Evolutionary conservation across 2,113 vertebrate genomes (phyloP).

Genomic region (Hylia prasina): DNA sequence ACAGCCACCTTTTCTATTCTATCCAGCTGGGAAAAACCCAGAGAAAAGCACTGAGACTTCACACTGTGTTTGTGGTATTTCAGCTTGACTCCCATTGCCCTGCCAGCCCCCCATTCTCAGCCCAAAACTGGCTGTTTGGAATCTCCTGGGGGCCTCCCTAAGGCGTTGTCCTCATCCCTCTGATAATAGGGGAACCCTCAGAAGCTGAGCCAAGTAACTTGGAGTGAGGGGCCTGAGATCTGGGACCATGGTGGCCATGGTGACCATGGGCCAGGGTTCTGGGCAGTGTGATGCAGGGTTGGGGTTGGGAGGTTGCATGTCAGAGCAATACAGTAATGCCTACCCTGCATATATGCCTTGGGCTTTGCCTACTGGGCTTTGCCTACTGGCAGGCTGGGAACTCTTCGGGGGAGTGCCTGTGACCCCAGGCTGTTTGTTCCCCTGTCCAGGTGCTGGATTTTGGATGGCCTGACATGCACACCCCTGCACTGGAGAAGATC

Average conservation of each 20-base stretch:
- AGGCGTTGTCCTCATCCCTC: neutral
- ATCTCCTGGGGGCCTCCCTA: neutral
- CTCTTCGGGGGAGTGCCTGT: rapidly evolving
- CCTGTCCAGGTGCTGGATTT: constrained; percentile 88
- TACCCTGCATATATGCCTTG: rapidly evolving
- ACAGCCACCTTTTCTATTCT: neutral
- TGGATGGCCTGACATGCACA: constrained; percentile 95
- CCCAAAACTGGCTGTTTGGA: neutral
- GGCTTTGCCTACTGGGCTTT: neutral
- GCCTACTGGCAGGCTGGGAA: neutral
- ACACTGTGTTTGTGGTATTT: neutral
- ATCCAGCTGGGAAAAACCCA: neutral
- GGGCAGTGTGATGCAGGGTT: neutral
- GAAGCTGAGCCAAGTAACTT: neutral
- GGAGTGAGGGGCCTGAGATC: neutral
- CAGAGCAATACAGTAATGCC: neutral
- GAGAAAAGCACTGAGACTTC: neutral
- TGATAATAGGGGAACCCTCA: neutral
- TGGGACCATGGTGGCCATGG: rapidly evolving
- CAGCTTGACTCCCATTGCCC: neutral
- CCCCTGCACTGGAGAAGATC: constrained; percentile 94
- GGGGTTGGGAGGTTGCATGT: rapidly evolving
- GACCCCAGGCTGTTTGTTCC: neutral
- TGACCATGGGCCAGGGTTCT: neutral
- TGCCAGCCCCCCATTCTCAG: neutral